Evolutionary conservation across 2,797 vertebrate species (phyloP), one percentile per base, ranked within the genome.

Genomic region (Platalea minor): DNA sequence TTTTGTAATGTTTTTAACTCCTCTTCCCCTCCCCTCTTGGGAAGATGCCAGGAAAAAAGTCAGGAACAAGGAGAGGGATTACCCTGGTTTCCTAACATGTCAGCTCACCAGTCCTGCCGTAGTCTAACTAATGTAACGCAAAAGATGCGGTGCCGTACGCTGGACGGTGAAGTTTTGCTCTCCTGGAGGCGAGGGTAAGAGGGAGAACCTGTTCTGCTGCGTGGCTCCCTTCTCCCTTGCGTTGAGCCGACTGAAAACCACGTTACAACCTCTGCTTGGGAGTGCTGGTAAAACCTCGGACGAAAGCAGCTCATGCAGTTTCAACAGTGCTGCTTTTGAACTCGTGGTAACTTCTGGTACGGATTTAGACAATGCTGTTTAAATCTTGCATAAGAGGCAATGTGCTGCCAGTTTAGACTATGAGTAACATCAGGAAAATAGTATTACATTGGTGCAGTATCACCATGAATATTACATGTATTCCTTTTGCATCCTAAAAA

Each of bases 31-130:
- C 80, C 89, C 33, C 13, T 54, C 9, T 64, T 89, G 94, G 90
- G 64, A 46, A 33, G 37, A 10, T 15, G 93, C 93, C 93, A 91
- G 84, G 91, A 80, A 91, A 87, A 92, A 74, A 77, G 33, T 65
- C 65, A 51, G 29, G 37, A 91, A 31, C 37, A 41, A 61, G 50
- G 39, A 75, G 31, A 77, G 86, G 81, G 91, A 93, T 95, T 95
- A 88, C 78, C 33, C 74, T 87, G 68, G 45, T 72, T 96, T 85
- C 90, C 84, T 53, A 54, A 65, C 51, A 3, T 33, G 23, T 76
- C 76, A 17, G 67, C 51, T 79, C 7, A 5, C 85, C 46, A 10
- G 65, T 28, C 31, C 65, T 39, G 31, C 59, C 0, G 0, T 31
- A 10, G 73, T n/a, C 3, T 9, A 9, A 14, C 37, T n/a, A 54